phyloP scores from a whole-genome alignment of 2,113 vertebrate genomes.

The Myrmecophaga tridactyla region DNA sequence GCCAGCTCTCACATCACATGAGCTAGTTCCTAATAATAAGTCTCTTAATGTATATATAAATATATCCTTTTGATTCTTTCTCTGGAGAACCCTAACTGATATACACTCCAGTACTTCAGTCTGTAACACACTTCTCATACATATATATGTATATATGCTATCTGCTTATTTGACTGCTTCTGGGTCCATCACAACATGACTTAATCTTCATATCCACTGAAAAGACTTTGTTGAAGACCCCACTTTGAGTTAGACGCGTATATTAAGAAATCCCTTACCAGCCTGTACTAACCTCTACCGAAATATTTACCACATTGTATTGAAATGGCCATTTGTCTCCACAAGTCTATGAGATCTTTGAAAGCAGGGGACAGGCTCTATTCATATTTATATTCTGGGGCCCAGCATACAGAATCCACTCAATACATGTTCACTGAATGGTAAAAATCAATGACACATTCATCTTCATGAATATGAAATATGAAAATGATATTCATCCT shows the following conservation, averaged over 20 bases:
- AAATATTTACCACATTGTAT: neutral
- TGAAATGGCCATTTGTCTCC: neutral
- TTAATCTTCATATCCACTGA: neutral
- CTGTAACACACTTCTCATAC: too few relatives aligned
- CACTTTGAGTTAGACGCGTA: neutral
- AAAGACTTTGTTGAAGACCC: neutral
- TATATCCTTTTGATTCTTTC: too few relatives aligned
- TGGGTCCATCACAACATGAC: fast-evolving
- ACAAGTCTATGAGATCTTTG: neutral
- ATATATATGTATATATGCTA: neutral
- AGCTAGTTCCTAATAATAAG: too few relatives aligned
- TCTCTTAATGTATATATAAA: too few relatives aligned
- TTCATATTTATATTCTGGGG: neutral
- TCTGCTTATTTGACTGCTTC: neutral
- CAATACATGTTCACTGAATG: neutral
- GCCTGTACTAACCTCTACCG: neutral
- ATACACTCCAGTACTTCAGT: too few relatives aligned
- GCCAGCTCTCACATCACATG: too few relatives aligned
- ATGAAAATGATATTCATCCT: neutral
- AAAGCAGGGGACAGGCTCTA: neutral
- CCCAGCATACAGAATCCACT: neutral
- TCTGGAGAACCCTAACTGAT: too few relatives aligned
- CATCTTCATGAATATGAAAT: neutral
- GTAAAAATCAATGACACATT: neutral
- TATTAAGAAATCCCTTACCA: neutral